Percentiles rank a stretch among this genome's conserved stretches.
These are phyloP conservation scores for Notolepis coatsorum DNA, from an alignment of 2,797 vertebrate species.

Conservation along the genomic window DNA sequence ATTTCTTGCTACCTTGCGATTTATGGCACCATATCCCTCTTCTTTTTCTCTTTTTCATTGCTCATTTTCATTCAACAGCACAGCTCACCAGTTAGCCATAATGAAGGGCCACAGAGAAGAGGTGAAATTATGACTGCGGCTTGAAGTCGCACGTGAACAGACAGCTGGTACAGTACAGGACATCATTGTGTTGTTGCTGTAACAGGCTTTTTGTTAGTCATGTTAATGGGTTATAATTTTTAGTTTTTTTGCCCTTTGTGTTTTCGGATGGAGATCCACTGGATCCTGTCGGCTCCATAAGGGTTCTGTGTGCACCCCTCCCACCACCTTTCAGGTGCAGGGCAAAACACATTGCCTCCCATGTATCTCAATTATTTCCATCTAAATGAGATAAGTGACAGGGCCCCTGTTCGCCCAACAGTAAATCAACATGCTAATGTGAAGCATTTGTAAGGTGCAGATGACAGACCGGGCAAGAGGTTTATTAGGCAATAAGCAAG, in stretches of 20 bases:
- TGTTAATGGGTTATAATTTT: no score
- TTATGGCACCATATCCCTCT: neutral
- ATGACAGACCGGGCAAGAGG: neutral
- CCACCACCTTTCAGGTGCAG: no score
- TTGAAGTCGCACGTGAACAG: neutral
- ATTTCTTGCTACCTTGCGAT: neutral
- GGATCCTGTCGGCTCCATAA: no score
- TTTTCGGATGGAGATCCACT: no score
- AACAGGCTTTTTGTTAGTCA: neutral
- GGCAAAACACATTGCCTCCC: no score
- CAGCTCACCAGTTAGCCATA: neutral
- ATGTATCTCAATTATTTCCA: slow-evolving; percentile 12
- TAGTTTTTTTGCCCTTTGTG: no score
- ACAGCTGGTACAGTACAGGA: neutral
- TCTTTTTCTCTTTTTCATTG: neutral
- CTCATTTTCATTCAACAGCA: neutral
- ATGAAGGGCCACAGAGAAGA: neutral
- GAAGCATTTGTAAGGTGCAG: slow-evolving; percentile 7
- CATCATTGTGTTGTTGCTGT: neutral
- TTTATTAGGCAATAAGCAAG: neutral
- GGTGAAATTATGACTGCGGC: no score
- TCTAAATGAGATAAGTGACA: slow-evolving; percentile 13
- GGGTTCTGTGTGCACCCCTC: no score
- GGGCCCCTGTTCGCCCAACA: neutral
- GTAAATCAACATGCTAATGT: slow-evolving; percentile 22